Evolutionary conservation across 2,113 vertebrate species (phyloP).

Genomic region (Bos taurus): ARS-UCD2.0 NC_037331.1:87594501-87595000

Average conservation of each 20-base stretch:
- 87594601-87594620: neutral
- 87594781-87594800: neutral
- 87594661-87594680: neutral
- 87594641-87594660: neutral
- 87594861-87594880: neutral
- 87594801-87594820: constrained; percentile 16
- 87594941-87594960: constrained; percentile 49
- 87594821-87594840: neutral
- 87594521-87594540: neutral
- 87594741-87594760: constrained; percentile 35
- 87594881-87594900: neutral
- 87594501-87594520: neutral
- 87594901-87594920: neutral
- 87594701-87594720: neutral
- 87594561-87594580: neutral
- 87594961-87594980: constrained; percentile 7
- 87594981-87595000: constrained; percentile 44
- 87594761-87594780: neutral
- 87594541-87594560: neutral
- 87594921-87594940: neutral
- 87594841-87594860: neutral
- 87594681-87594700: constrained; percentile 46
- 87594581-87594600: neutral
- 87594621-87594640: neutral
- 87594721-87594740: neutral